A percentile compares a stretch with the other conserved stretches of the same genome.
Evolutionary conservation across 1,140 invertebrate genomes (phyloP).

Genomic region (Scylla paramamosain): DNA sequence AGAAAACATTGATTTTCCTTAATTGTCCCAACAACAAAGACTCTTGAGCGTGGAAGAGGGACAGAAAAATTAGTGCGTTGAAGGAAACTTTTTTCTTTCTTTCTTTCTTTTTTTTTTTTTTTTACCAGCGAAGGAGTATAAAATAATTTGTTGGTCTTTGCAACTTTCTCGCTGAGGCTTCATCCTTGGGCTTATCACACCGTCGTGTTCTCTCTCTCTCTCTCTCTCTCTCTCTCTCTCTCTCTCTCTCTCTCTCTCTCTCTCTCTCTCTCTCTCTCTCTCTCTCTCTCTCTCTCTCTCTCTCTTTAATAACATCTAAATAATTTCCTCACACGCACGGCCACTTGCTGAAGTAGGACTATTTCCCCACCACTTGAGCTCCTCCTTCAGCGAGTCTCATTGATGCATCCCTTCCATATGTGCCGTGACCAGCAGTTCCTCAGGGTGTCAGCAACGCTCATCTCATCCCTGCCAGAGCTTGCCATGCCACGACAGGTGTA

Average conservation of each 20-base stretch:
- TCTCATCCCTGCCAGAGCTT: neutral
- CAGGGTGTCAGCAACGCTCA: neutral
- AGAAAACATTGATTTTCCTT: neutral
- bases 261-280: too few species aligned
- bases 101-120: neutral
- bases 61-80: neutral
- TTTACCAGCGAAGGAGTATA: neutral
- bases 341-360: neutral
- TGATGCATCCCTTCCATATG: too few species aligned
- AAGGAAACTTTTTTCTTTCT: neutral
- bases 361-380: too few species aligned
- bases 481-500: neutral
- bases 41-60: neutral
- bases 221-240: too few species aligned
- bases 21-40: slow-evolving; percentile 3
- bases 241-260: too few species aligned
- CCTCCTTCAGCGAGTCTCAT: too few species aligned
- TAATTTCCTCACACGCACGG: neutral
- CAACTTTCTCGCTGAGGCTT: neutral
- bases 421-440: neutral
- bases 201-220: neutral
- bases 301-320: neutral
- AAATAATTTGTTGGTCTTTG: slow-evolving; percentile 10
- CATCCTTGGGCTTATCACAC: neutral
- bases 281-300: too few species aligned